Evolutionary conservation across 1,140 invertebrate species (phyloP).

Genomic region (Antheraea pernyi): DNA sequence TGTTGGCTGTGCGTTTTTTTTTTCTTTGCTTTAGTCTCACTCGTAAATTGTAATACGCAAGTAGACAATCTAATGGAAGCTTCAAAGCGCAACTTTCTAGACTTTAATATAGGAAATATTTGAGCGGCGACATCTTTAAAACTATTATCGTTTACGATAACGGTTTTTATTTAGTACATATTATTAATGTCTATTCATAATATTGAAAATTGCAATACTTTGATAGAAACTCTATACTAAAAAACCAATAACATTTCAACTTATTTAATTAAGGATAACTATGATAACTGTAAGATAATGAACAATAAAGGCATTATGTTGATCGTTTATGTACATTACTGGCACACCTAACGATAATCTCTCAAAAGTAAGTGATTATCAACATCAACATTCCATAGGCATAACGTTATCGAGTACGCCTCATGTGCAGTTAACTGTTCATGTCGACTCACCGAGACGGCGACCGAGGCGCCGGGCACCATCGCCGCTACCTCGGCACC

Average conservation of each 20-base stretch:
- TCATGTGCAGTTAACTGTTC: constrained; percentile 23
- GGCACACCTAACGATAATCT: constrained; percentile 27
- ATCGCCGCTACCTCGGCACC: constrained; percentile 36
- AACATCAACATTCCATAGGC: constrained; percentile 39
- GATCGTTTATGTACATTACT: neutral
- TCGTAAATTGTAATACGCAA: constrained; percentile 42
- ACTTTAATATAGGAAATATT: neutral
- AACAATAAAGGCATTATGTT: neutral
- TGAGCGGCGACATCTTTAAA: neutral
- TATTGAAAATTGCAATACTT: no score
- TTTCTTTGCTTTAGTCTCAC: constrained; percentile 27
- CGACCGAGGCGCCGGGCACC: constrained; percentile 61
- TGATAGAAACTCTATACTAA: no score
- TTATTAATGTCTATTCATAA: no score
- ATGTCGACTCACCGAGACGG: constrained; percentile 65
- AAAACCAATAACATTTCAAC: no score
- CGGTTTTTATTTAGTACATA: no score
- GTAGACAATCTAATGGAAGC: constrained; percentile 35
- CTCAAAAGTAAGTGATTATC: constrained; percentile 21
- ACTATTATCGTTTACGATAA: neutral
- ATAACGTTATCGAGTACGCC: constrained; percentile 32
- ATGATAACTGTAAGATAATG: neutral
- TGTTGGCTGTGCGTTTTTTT: constrained; percentile 16
- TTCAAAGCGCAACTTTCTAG: constrained; percentile 52
- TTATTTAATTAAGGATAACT: no score